Conservation (phyloP, 2,113 vertebrate genomes). For the Spea multiplicata region DNA sequence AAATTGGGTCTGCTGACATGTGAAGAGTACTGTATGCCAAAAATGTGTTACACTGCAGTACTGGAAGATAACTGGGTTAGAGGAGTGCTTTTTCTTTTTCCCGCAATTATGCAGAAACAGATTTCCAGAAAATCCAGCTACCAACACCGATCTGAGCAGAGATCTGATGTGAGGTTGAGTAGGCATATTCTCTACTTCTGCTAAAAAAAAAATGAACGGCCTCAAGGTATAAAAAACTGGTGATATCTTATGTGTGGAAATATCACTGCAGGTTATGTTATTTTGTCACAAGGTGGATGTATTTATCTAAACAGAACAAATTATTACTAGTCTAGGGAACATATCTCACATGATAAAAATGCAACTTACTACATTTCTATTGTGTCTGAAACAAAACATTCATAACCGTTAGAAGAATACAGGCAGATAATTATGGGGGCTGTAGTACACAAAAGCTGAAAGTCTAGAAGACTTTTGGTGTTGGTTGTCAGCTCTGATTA, state of each 20-base stretch:
- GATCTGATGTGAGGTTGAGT: neutral
- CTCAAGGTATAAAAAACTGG: constrained; percentile 14
- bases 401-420: too few relatives aligned
- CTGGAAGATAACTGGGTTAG: neutral
- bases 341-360: too few relatives aligned
- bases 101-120: neutral
- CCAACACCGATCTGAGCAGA: neutral
- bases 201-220: neutral
- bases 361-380: too few relatives aligned
- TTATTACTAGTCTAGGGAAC: too few relatives aligned
- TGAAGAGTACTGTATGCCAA: neutral
- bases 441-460: too few relatives aligned
- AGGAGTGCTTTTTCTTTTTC: neutral
- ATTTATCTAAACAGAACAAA: too few relatives aligned
- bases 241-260: constrained; percentile 18
- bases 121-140: neutral
- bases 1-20: neutral
- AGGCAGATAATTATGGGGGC: too few relatives aligned
- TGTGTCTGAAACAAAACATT: too few relatives aligned
- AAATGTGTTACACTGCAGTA: neutral
- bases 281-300: neutral
- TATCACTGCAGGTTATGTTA: constrained; percentile 32
- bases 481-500: too few relatives aligned
- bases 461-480: too few relatives aligned
- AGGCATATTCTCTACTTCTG: neutral